Percentiles rank a stretch among this genome's conserved stretches.
phyloP scores from a whole-genome alignment of 2,888 invertebrate genomes.

The Siphlonurus alternatus region DNA sequence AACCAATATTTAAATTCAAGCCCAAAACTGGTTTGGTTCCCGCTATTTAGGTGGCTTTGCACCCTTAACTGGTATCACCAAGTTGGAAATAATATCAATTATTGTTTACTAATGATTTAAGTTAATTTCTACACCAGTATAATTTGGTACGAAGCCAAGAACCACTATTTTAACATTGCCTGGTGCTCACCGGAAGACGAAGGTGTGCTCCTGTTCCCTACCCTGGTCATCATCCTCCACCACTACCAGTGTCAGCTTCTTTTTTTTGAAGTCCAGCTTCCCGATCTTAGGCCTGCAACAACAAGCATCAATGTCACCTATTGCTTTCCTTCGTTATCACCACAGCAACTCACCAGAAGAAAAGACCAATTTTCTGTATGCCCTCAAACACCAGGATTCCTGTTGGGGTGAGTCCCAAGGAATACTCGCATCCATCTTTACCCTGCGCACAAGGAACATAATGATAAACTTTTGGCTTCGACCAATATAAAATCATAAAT shows the following conservation, averaged over 20 bases:
- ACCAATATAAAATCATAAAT: no score
- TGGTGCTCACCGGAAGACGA: slow-evolving; percentile 78
- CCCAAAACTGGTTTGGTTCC: no score
- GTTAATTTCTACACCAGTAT: no score
- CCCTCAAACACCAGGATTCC: slow-evolving; percentile 97
- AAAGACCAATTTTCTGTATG: slow-evolving; percentile 89
- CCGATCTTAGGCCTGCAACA: slow-evolving; percentile 78
- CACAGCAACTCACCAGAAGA: slow-evolving; percentile 54
- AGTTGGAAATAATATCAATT: no score
- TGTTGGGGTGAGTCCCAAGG: slow-evolving; percentile 91
- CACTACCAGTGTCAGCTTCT: slow-evolving; percentile 90
- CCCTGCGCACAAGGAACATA: slow-evolving; percentile 42
- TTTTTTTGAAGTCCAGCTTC: slow-evolving; percentile 93
- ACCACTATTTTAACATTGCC: no score
- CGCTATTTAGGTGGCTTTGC: no score
- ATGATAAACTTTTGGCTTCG: no score
- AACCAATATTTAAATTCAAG: no score
- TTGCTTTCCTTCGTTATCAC: background rate
- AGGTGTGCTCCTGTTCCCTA: slow-evolving; percentile 93
- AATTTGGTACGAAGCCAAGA: no score
- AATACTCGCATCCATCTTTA: slow-evolving; percentile 92
- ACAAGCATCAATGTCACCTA: slow-evolving; percentile 6
- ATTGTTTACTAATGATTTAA: no score
- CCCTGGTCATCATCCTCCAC: slow-evolving; percentile 98
- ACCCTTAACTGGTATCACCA: no score